Conservation (phyloP, 2,113 vertebrate genomes). For the Bucco capensis region DNA sequence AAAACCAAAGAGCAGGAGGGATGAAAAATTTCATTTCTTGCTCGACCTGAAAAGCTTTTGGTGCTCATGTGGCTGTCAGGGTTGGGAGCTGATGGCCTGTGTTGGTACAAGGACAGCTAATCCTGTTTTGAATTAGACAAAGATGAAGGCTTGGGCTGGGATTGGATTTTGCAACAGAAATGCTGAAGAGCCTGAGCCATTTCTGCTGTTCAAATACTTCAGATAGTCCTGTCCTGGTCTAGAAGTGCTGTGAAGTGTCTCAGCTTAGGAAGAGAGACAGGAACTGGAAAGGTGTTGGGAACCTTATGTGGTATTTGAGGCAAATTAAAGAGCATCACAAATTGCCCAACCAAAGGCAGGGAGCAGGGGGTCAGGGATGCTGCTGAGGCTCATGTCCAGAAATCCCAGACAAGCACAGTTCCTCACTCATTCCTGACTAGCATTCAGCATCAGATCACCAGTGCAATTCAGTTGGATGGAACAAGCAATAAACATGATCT, state of each 20-base stretch:
- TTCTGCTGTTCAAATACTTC: neutral
- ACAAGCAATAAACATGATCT: neutral
- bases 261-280: neutral
- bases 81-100: rapidly evolving
- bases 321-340: neutral
- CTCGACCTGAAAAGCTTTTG: neutral
- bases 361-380: too few species aligned
- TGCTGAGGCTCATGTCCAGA: rapidly evolving
- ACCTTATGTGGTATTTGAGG: neutral
- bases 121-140: neutral
- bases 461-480: neutral
- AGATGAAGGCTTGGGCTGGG: neutral
- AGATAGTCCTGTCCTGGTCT: neutral
- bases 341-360: neutral
- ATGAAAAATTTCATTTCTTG: neutral
- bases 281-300: neutral
- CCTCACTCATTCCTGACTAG: neutral
- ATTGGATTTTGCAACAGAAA: neutral
- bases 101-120: too few species aligned
- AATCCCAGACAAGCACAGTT: neutral
- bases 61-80: neutral
- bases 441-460: neutral
- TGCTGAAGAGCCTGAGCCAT: neutral
- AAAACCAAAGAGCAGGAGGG: neutral
- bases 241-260: neutral